Conservation (phyloP, 2,888 invertebrate species). For the Eudasyphora cyanicolor region DNA sequence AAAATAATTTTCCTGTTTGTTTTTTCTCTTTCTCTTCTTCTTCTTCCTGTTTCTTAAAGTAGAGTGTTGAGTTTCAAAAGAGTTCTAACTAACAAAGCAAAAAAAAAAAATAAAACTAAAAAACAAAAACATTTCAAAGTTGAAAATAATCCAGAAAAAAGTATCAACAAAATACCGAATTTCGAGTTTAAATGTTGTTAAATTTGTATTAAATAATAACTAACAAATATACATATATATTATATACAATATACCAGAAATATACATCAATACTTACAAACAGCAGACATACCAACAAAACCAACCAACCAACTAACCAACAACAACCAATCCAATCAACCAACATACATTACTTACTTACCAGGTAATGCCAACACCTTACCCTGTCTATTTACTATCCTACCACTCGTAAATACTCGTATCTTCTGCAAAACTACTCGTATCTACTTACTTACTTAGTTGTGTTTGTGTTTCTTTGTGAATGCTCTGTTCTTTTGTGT, state of each 20-base stretch:
- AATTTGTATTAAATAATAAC: background rate
- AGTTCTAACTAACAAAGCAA: constrained; percentile 12
- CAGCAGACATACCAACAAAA: background rate
- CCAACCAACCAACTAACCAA: background rate
- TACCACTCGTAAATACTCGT: background rate
- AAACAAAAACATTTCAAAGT: background rate
- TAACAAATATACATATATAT: constrained; percentile 1
- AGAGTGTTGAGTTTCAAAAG: constrained; percentile 27
- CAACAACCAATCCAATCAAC: background rate
- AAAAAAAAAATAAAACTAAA: background rate
- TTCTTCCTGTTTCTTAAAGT: constrained; percentile 30
- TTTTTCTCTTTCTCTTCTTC: background rate
- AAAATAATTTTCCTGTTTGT: constrained; percentile 18
- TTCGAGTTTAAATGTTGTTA: constrained; percentile 47
- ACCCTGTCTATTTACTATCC: too few species aligned
- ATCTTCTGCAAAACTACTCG: background rate
- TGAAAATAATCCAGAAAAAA: background rate
- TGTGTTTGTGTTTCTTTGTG: constrained; percentile 46
- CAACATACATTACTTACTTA: background rate
- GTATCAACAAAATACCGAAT: background rate
- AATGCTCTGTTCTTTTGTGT: constrained; percentile 45
- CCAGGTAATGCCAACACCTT: constrained; percentile 4
- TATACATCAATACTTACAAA: too few species aligned
- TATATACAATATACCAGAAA: background rate
- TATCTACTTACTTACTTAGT: constrained; percentile 35